phyloP scores from a whole-genome alignment of 2,797 vertebrate genomes.

The Rhyacichthys aspro region DNA sequence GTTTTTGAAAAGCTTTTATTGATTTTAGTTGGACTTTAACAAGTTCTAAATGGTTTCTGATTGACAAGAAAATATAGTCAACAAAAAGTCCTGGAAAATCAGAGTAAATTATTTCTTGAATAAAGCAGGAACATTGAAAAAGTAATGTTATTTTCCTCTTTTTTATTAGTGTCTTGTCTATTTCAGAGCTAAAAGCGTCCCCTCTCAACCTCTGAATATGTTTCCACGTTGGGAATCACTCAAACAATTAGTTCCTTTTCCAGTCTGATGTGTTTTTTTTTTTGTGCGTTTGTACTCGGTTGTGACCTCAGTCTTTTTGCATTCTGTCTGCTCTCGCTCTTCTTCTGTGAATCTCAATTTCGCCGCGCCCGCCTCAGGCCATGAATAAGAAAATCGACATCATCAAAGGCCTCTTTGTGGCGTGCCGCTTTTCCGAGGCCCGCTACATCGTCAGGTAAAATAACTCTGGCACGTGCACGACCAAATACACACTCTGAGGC shows the following conservation, averaged over 20 bases:
- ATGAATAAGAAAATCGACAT: constrained; percentile 94
- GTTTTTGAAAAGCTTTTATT: too few species aligned
- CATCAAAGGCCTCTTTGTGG: constrained; percentile 93
- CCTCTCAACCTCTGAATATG: constrained; percentile 32
- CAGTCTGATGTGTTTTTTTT: constrained; percentile 2
- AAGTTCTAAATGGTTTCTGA: too few species aligned
- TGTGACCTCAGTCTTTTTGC: constrained; percentile 64
- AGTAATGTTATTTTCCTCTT: too few species aligned
- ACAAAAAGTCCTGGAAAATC: too few species aligned
- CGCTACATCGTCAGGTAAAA: constrained; percentile 89
- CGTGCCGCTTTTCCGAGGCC: constrained; percentile 90
- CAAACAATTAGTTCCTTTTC: constrained; percentile 49
- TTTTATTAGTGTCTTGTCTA: too few species aligned
- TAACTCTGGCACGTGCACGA: constrained; percentile 6
- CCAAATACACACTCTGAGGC: background rate
- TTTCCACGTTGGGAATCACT: constrained; percentile 38
- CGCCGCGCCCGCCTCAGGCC: constrained; percentile 78
- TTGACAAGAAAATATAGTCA: too few species aligned
- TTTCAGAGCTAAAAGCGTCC: constrained; percentile 11
- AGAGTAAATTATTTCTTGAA: too few species aligned
- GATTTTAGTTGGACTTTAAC: too few species aligned
- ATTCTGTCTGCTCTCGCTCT: constrained; percentile 53
- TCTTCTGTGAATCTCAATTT: constrained; percentile 70
- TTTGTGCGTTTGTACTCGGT: constrained; percentile 38
- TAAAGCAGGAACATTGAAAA: too few species aligned